Evolutionary conservation across 2,797 vertebrate species (phyloP).

Genomic region (Lemur catta): DNA sequence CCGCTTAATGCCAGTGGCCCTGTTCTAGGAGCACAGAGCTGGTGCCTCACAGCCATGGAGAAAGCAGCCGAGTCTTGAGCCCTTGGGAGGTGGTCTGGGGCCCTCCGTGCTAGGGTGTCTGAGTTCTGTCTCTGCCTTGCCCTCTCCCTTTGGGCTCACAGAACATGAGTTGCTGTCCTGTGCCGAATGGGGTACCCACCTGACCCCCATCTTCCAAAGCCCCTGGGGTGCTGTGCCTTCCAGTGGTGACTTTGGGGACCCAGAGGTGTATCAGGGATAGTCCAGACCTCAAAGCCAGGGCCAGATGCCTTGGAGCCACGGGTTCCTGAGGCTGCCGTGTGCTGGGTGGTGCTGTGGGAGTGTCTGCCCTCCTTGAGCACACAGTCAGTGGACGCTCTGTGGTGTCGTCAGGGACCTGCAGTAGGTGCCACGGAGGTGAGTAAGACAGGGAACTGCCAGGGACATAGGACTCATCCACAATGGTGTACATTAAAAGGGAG

Average conservation of each 20-base stretch:
- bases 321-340: background rate
- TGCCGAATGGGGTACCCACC: background rate
- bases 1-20: rapidly evolving
- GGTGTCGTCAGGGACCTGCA: no score
- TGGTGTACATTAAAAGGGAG: background rate
- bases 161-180: background rate
- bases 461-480: background rate
- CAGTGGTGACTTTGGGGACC: background rate
- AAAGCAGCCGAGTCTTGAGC: no score
- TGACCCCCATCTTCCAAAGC: background rate
- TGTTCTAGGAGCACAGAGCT: background rate
- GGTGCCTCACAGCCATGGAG: background rate
- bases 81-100: background rate
- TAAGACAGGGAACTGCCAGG: background rate
- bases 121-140: background rate
- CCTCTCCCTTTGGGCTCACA: background rate
- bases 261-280: rapidly evolving
- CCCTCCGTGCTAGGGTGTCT: background rate
- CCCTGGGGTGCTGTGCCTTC: background rate
- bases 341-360: background rate
- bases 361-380: background rate
- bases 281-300: background rate
- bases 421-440: background rate
- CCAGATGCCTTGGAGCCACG: background rate
- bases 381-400: background rate